phyloP scores from a whole-genome alignment of 1,140 invertebrate genomes.

The Plutomurus gul region DNA sequence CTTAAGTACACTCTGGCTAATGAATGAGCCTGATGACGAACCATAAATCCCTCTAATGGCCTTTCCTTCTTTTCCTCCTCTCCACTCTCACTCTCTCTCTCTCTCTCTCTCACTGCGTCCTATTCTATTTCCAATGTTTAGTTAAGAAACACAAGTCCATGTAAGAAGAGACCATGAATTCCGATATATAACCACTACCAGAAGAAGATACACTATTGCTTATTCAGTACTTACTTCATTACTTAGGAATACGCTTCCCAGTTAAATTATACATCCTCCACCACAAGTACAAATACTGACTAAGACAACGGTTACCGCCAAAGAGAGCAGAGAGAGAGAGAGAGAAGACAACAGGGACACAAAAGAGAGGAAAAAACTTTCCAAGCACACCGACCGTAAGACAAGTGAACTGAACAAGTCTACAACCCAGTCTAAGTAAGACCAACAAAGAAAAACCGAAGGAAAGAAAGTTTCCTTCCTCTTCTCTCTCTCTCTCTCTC shows the following conservation, averaged over 20 bases:
- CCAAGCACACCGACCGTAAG: background rate
- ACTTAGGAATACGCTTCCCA: background rate
- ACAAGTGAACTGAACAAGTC: background rate
- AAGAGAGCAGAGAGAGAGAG: background rate
- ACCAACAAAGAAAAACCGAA: background rate
- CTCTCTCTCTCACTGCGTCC: background rate
- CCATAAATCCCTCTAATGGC: conserved; percentile 44
- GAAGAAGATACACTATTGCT: too few species aligned
- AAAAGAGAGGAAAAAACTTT: background rate
- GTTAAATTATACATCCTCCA: too few species aligned
- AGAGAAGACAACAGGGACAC: background rate
- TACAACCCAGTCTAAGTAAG: background rate
- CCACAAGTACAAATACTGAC: background rate
- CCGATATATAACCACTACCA: background rate
- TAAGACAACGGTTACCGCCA: background rate
- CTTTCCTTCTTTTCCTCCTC: conserved; percentile 4
- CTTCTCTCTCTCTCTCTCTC: too few species aligned
- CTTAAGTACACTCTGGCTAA: conserved; percentile 38
- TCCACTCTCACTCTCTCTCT: background rate
- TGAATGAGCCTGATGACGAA: conserved; percentile 49
- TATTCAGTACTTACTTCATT: background rate
- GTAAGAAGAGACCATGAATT: background rate
- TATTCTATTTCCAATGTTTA: background rate
- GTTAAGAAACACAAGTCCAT: background rate
- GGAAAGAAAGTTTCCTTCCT: too few species aligned